Base-by-base conservation (phyloP, 2,888 invertebrate genomes). In the Tenthredo livida region DNA sequence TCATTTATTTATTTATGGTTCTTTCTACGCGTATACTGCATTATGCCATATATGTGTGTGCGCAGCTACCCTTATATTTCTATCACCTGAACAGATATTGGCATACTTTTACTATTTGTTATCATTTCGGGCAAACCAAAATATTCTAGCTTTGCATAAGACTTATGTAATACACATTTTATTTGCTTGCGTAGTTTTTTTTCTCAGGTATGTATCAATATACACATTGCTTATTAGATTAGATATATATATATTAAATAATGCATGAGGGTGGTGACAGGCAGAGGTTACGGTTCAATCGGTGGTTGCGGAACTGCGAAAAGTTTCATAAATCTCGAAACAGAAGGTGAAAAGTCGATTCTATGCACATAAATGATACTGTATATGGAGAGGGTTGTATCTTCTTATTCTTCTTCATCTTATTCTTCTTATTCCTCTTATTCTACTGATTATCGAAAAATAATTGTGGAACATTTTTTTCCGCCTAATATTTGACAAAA, bases 241-340 rank as follows among this genome's bases (percentile, higher is more conserved):
- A n/a, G n/a, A n/a, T n/a, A n/a, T n/a, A n/a, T n/a, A n/a, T n/a
- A n/a, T 80, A 50, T 92, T 91, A 90, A 92, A 92, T 92, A 92
- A 92, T 92, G 91, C 92, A 92, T 92, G 92, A 72, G 91, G 88
- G 88, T 94, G 94, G 83, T 94, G 94, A 50, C 94, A 94, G 94
- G 94, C 94, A 87, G 90, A 91, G 91, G 90, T 91, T 91, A 90
- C 88, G 90, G 87, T 89, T 91, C 89, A 88, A 93, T 92, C 93
- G 92, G 94, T 93, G 89, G 78, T 80, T 80, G n/a, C n/a, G 61
- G 58, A 17, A 37, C 72, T 40, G 40, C 12, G 9, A 47, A n/a
- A 6, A 29, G 50, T 50, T 77, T 77, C 50, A 77, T 25, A 6
- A 5, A 1, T 77, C 25, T 77, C n/a, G 12, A 47, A 47, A 47